Evolutionary conservation across 2,888 invertebrate species (phyloP).

Genomic region (Lamproptera curius): DNA sequence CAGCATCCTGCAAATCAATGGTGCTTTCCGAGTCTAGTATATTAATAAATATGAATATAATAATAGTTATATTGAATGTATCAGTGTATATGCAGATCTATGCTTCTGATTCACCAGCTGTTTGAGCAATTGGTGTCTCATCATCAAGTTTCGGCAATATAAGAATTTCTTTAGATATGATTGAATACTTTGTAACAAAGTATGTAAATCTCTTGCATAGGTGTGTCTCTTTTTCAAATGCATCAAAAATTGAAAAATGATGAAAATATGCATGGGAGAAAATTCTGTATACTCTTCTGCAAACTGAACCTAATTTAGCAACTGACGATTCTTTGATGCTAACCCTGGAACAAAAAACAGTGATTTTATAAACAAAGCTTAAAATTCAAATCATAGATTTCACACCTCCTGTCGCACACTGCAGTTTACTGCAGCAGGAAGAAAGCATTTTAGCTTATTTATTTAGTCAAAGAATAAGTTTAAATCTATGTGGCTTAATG

Average conservation of each 20-base stretch:
- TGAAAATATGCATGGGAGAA: slow-evolving; percentile 99
- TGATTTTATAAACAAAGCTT: too few species aligned
- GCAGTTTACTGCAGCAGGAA: too few species aligned
- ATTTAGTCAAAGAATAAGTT: too few species aligned
- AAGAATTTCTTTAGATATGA: slow-evolving; percentile 98
- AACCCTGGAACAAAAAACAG: slow-evolving; percentile 82
- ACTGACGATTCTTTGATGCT: slow-evolving; percentile 99
- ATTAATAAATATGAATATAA: too few species aligned
- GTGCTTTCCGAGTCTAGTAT: too few species aligned
- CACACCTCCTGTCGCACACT: too few species aligned
- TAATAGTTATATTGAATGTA: too few species aligned
- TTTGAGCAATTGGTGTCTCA: slow-evolving; percentile 77
- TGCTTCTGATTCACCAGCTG: slow-evolving; percentile 74
- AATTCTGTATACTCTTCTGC: slow-evolving; percentile 98
- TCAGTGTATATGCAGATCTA: slow-evolving; percentile 35
- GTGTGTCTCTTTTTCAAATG: slow-evolving; percentile 97
- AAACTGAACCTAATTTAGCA: slow-evolving; percentile 98
- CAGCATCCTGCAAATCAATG: too few species aligned
- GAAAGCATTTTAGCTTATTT: too few species aligned
- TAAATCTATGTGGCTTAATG: too few species aligned
- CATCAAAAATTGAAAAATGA: slow-evolving; percentile 97
- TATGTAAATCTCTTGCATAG: slow-evolving; percentile 97
- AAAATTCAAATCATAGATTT: too few species aligned
- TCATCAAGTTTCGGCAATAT: slow-evolving; percentile 98
- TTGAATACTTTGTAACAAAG: slow-evolving; percentile 98